Conservation (phyloP, 2,888 invertebrate species). For the Drosophila paramelanica region DNA sequence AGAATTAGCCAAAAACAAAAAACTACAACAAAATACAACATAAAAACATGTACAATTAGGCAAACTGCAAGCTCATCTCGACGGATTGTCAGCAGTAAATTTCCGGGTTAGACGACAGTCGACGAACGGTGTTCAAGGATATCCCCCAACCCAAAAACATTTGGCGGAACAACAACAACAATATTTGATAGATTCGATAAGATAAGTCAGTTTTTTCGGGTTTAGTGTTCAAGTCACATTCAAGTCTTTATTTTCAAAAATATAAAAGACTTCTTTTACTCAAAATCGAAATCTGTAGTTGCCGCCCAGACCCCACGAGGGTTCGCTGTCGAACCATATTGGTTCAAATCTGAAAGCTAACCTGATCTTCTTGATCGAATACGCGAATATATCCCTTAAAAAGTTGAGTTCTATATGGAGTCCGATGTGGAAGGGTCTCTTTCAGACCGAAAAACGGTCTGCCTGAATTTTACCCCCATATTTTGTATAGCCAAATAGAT, state of each 20-base stretch:
- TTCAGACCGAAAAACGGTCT: too few relatives aligned
- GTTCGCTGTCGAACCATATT: constrained; percentile 51
- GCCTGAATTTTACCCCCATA: too few relatives aligned
- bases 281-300: constrained; percentile 54
- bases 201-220: not conserved
- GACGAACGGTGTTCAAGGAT: constrained; percentile 41
- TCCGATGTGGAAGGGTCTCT: too few relatives aligned
- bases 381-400: too few relatives aligned
- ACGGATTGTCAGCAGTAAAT: constrained; percentile 19
- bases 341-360: too few relatives aligned
- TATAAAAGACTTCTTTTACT: not conserved
- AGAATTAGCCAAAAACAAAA: constrained; percentile 45
- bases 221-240: not conserved
- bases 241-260: constrained; percentile 32
- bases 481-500: too few relatives aligned
- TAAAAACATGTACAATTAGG: constrained; percentile 66
- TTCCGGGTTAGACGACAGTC: constrained; percentile 54
- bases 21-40: constrained; percentile 6
- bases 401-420: too few relatives aligned
- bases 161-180: not conserved
- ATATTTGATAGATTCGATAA: not conserved
- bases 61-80: constrained; percentile 72
- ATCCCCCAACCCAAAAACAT: not conserved
- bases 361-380: too few relatives aligned
- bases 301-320: constrained; percentile 60